phyloP scores from a whole-genome alignment of 2,797 vertebrate species.

The Buceros bicornis region DNA sequence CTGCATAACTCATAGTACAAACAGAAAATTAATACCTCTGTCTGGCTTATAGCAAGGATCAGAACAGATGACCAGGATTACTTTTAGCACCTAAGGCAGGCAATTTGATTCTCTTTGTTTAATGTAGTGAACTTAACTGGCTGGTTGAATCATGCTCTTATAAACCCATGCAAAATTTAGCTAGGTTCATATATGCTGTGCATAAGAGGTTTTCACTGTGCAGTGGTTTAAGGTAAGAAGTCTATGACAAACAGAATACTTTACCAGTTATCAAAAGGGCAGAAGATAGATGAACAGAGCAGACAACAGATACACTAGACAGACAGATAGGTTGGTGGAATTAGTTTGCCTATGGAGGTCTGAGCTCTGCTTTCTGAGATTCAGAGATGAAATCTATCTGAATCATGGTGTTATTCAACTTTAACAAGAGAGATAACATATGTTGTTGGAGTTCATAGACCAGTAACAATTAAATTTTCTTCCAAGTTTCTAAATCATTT shows the following conservation, averaged over 20 bases:
- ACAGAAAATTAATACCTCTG: background rate
- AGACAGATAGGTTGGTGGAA: slow-evolving; percentile 37
- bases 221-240: background rate
- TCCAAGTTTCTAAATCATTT: background rate
- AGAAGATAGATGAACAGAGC: slow-evolving; percentile 33
- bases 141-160: background rate
- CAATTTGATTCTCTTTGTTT: background rate
- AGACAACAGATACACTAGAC: slow-evolving; percentile 32
- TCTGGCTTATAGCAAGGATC: background rate
- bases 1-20: background rate
- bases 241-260: background rate
- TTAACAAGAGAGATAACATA: background rate
- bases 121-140: background rate
- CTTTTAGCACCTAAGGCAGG: background rate
- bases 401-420: background rate
- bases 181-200: background rate
- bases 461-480: background rate
- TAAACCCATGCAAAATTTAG: background rate
- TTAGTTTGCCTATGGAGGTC: slow-evolving; percentile 7
- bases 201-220: background rate
- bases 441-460: background rate
- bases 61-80: background rate
- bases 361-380: background rate
- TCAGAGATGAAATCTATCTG: background rate
- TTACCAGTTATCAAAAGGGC: slow-evolving; percentile 24